Evolutionary conservation across 2,888 invertebrate species (phyloP).

Genomic region (Tenthredo scrophulariae): DNA sequence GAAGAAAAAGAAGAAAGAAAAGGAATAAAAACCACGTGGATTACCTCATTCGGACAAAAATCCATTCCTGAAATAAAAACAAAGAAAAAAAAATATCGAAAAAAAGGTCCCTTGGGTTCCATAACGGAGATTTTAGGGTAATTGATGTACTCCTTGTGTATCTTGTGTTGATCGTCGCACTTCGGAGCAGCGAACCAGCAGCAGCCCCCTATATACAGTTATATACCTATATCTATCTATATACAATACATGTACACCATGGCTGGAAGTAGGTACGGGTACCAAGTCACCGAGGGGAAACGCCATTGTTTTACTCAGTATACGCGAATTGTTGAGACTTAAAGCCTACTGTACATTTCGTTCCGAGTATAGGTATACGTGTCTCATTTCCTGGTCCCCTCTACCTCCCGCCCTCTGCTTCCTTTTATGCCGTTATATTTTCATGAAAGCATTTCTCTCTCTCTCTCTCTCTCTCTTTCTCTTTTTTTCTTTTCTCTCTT

Average conservation of each 20-base stretch:
- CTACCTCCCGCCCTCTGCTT: neutral
- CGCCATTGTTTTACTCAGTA: conserved; percentile 31
- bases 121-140: conserved; percentile 27
- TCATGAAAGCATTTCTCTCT: neutral
- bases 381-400: conserved; percentile 10
- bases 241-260: neutral
- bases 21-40: neutral
- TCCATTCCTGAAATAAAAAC: neutral
- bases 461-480: neutral
- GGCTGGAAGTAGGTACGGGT: conserved; percentile 11
- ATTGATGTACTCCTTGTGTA: conserved; percentile 16
- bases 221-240: neutral
- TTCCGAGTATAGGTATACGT: conserved; percentile 8
- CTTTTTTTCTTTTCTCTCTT: neutral
- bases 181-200: neutral
- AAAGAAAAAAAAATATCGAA: neutral
- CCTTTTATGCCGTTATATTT: conserved; percentile 14
- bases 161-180: conserved; percentile 10
- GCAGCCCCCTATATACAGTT: neutral
- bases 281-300: conserved; percentile 31
- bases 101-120: neutral
- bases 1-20: neutral
- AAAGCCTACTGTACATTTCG: conserved; percentile 17
- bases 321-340: conserved; percentile 18
- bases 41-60: neutral